Conservation (phyloP, 2,888 invertebrate species). For the Rotaria sp. region DNA sequence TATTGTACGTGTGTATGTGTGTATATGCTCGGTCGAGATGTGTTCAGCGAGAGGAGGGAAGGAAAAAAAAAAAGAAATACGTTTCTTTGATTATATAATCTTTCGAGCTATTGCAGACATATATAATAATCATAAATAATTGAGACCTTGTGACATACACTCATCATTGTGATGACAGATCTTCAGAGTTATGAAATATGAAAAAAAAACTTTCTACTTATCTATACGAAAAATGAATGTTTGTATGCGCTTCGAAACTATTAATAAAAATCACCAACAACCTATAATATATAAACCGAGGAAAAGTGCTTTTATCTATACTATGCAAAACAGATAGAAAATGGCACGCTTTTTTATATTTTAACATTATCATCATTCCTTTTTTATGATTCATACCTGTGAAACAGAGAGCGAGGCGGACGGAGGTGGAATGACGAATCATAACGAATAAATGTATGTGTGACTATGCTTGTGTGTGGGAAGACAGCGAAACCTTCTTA, state of each 20-base stretch:
- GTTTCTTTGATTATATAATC: conserved; percentile 5
- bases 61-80: conserved; percentile 6
- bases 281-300: not conserved
- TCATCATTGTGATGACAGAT: conserved; percentile 11
- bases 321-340: not conserved
- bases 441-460: not conserved
- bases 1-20: not conserved
- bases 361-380: not conserved
- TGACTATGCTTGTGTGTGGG: not conserved
- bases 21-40: conserved; percentile 3
- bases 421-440: not conserved
- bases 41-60: not conserved
- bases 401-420: not conserved
- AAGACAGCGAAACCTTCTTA: not conserved
- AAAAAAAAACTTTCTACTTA: conserved; percentile 1
- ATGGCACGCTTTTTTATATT: not conserved
- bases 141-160: conserved; percentile 18
- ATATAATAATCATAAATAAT: conserved; percentile 15
- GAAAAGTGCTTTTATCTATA: not conserved
- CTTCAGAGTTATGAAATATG: not conserved
- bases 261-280: not conserved
- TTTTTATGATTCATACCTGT: not conserved
- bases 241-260: not conserved
- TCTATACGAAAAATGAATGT: not conserved
- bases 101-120: conserved; percentile 8